phyloP scores from a whole-genome alignment of 2,113 vertebrate species.

The Triplophysa siluroides region DNA sequence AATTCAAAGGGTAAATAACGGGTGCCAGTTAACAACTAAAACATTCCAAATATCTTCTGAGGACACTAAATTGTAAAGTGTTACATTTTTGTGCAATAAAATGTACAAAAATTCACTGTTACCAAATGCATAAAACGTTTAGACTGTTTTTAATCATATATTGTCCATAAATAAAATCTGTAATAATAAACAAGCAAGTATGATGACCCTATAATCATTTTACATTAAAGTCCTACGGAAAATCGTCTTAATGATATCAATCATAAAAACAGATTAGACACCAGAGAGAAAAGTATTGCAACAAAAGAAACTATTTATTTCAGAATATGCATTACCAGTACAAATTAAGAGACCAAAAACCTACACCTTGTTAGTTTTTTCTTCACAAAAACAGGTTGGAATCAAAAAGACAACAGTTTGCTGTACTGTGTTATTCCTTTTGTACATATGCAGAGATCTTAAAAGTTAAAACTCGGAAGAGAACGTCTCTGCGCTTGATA shows the following conservation, averaged over 20 bases:
- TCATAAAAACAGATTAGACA: conserved; percentile 47
- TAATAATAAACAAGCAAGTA: too few species aligned
- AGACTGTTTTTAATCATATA: too few species aligned
- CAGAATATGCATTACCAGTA: conserved; percentile 95
- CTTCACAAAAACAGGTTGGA: conserved; percentile 84
- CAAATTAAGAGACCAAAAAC: conserved; percentile 95
- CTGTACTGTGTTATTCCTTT: conserved; percentile 73
- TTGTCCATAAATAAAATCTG: too few species aligned
- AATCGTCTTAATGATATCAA: not conserved
- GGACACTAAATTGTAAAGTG: too few species aligned
- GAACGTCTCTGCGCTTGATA: conserved; percentile 78
- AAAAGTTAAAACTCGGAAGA: conserved; percentile 84
- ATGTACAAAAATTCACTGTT: not conserved
- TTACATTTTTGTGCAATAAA: too few species aligned
- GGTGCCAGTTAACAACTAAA: too few species aligned
- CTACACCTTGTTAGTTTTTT: conserved; percentile 86
- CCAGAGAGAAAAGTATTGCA: conserved; percentile 73
- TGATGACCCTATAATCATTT: too few species aligned
- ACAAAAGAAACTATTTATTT: conserved; percentile 97
- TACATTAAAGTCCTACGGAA: too few species aligned
- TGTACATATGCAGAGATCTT: conserved; percentile 85
- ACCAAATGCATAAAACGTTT: not conserved
- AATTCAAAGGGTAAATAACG: too few species aligned
- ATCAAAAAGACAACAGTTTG: conserved; percentile 84
- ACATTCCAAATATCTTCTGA: too few species aligned